phyloP scores from a whole-genome alignment of 2,113 vertebrate genomes.

The Antennarius striatus region DNA sequence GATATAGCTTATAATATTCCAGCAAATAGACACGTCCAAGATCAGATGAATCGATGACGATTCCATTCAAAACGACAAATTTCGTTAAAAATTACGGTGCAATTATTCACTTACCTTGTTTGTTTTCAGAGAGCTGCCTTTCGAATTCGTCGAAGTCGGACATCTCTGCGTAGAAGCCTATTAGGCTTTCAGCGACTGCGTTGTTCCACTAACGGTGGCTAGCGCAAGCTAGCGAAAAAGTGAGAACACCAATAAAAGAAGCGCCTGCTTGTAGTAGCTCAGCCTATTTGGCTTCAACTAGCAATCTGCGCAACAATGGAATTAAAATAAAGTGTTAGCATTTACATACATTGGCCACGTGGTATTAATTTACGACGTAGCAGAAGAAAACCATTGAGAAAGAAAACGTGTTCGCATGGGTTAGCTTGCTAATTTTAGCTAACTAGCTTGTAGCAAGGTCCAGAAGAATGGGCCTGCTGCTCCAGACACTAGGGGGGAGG shows the following conservation, averaged over 20 bases:
- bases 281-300: background rate
- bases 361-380: conserved; percentile 30
- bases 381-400: conserved; percentile 33
- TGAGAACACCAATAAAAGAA: conserved; percentile 54
- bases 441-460: conserved; percentile 69
- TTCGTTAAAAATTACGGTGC: background rate
- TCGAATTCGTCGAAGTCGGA: conserved; percentile 94
- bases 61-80: background rate
- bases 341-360: background rate
- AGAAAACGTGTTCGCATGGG: conserved; percentile 67
- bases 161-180: conserved; percentile 70
- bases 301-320: background rate
- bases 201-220: conserved; percentile 59
- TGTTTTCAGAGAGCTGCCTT: conserved; percentile 90
- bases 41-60: background rate
- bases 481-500: conserved; percentile 27
- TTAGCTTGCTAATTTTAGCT: conserved; percentile 67
- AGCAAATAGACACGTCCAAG: conserved; percentile 52
- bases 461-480: conserved; percentile 64
- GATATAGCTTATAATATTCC: conserved; percentile 21
- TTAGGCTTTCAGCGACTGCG: conserved; percentile 57
- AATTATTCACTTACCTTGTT: conserved; percentile 79
- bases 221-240: conserved; percentile 72
- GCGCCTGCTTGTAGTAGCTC: conserved; percentile 1
- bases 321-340: background rate